phyloP scores from a whole-genome alignment of 1,140 invertebrate genomes.

The Zaprionus camerounensis region DNA sequence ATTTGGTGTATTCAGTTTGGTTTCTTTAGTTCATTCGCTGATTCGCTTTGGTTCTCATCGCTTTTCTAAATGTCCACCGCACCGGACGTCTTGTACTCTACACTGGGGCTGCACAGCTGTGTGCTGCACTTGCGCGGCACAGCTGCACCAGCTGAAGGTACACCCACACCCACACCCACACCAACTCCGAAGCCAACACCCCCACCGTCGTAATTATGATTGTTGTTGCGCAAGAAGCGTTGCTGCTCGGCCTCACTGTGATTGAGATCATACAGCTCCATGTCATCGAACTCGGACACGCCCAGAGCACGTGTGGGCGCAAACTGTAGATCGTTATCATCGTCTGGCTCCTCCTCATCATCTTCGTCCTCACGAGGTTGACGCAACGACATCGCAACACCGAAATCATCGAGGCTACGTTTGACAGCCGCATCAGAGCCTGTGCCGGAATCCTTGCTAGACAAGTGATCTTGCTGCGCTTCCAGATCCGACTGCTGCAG shows the following conservation, averaged over 20 bases:
- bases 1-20: slow-evolving; percentile 48
- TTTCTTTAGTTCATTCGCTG: slow-evolving; percentile 9
- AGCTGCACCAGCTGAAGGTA: neutral
- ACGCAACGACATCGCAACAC: slow-evolving; percentile 45
- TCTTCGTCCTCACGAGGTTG: slow-evolving; percentile 41
- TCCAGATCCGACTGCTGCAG: slow-evolving; percentile 66
- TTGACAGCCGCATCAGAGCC: slow-evolving; percentile 80
- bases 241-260: slow-evolving; percentile 54
- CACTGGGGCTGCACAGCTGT: slow-evolving; percentile 23
- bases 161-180: slow-evolving; percentile 20
- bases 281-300: slow-evolving; percentile 64
- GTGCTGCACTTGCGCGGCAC: slow-evolving; percentile 59
- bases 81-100: slow-evolving; percentile 59
- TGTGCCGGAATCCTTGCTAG: slow-evolving; percentile 79
- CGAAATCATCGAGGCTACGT: slow-evolving; percentile 76
- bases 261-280: slow-evolving; percentile 61
- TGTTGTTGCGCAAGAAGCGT: slow-evolving; percentile 72
- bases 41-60: slow-evolving; percentile 56
- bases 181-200: slow-evolving; percentile 19
- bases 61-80: slow-evolving; percentile 64
- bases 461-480: slow-evolving; percentile 75
- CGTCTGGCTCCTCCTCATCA: slow-evolving; percentile 43
- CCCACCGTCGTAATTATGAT: slow-evolving; percentile 70
- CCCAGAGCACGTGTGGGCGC: slow-evolving; percentile 58
- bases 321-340: slow-evolving; percentile 54